phyloP scores from a whole-genome alignment of 2,888 invertebrate genomes.

The Macropis europaea region DNA sequence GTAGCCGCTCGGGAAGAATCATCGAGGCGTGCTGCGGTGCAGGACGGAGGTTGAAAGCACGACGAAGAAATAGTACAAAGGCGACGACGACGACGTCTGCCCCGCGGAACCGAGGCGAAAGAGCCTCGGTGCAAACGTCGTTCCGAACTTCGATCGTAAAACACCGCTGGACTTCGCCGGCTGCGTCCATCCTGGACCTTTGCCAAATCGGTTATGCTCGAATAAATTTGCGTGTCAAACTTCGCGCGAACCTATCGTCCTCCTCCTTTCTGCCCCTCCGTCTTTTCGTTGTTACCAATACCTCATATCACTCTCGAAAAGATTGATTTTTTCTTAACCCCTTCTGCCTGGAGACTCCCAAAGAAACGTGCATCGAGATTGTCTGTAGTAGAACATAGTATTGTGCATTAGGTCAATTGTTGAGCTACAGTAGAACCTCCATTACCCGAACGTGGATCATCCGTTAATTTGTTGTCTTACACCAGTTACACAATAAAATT shows the following conservation, averaged over 20 bases:
- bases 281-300: background rate
- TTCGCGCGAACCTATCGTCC: slow-evolving; percentile 53
- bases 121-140: slow-evolving; percentile 73
- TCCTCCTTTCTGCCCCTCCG: background rate
- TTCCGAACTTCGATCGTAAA: slow-evolving; percentile 77
- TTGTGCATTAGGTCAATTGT: too few species aligned
- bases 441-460: too few species aligned
- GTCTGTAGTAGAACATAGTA: too few species aligned
- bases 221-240: slow-evolving; percentile 78
- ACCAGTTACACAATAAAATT: too few species aligned
- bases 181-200: slow-evolving; percentile 74
- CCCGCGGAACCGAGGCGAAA: slow-evolving; percentile 58
- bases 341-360: too few species aligned
- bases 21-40: slow-evolving; percentile 40
- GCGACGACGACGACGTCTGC: slow-evolving; percentile 33
- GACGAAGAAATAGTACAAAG: slow-evolving; percentile 56
- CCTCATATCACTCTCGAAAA: too few species aligned
- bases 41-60: slow-evolving; percentile 24
- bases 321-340: too few species aligned
- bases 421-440: too few species aligned
- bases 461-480: too few species aligned
- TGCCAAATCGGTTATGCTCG: slow-evolving; percentile 78
- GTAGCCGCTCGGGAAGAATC: slow-evolving; percentile 34
- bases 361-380: too few species aligned
- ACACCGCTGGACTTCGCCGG: slow-evolving; percentile 60